Conservation (phyloP, 2,797 vertebrate species). For the Sebastes hubbsi region DNA sequence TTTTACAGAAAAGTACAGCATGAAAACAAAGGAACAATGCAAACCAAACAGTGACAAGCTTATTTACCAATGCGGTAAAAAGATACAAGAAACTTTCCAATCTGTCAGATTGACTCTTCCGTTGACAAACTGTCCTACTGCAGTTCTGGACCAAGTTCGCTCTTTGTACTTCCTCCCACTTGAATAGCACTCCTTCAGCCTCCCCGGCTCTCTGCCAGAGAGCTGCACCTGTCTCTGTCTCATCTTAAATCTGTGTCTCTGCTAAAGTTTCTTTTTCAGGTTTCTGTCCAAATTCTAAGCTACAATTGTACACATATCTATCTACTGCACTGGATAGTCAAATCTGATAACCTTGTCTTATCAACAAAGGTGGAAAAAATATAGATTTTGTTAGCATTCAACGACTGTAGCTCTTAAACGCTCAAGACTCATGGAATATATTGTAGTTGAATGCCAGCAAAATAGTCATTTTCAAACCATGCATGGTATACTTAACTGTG, state of each 20-base stretch:
- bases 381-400: not conserved
- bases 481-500: not conserved
- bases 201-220: not conserved
- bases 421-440: not conserved
- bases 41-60: not conserved
- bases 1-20: not conserved
- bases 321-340: not conserved
- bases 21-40: not conserved
- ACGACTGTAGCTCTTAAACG: not conserved
- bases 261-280: not conserved
- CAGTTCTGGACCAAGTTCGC: not conserved
- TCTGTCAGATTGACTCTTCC: not conserved
- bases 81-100: not conserved
- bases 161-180: not conserved
- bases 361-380: not conserved
- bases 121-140: not conserved
- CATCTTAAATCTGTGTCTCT: too few relatives aligned
- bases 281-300: not conserved
- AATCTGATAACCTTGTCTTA: not conserved
- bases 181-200: not conserved
- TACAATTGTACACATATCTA: not conserved
- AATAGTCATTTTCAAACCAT: not conserved
- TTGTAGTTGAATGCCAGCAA: not conserved
- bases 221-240: too few relatives aligned
- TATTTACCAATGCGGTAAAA: not conserved